Evolutionary conservation across 2,113 vertebrate species (phyloP), one percentile per base, ranked within the genome.

Genomic region (Rousettus leschenaultii): DNA sequence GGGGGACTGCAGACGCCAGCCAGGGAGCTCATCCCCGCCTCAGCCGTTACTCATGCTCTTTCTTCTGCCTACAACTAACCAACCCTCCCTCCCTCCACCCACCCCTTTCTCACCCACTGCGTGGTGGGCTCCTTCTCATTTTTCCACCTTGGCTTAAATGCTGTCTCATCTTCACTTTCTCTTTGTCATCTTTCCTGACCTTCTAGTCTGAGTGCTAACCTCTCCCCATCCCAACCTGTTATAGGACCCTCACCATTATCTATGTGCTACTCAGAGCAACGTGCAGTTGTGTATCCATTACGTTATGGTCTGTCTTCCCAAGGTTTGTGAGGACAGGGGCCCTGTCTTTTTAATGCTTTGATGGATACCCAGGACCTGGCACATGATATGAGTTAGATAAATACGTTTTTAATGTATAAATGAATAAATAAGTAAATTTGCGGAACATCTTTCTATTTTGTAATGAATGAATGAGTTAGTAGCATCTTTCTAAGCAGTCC

Each of bases 1-100:
- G 3, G 6, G 13, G 2, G 0, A 13, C 12, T 45, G 45, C 83
- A 21, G 35, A 19, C 0, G 3, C 65, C 30, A 38, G 51, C 19
- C 53, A 30, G 45, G 45, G 48, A 11, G 30, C 33, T 84, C 45
- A 3, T 43, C 7, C 18, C 28, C 13, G 11, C 19, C 26, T 21
- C 4, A 3, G 3, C 33, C 26, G 65, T 35, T 10, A 9, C 16
- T 55, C 18, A 7, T 24, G 11, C 5, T 18, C 9, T 40, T 63
- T 51, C 9, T 13, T 73, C 28, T 71, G 28, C 43, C 48, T 79
- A 8, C 30, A 43, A 45, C 43, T 63, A 63, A 63, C 57, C 38
- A 80, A 30, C n/a, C 24, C 26, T 38, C 15, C 15, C 35, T 61
- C 24, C 7, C 9, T 30, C 3, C 21, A 3, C 12, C 5, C 48